Evolutionary conservation across 2,888 invertebrate genomes (phyloP).

Genomic region (Ophion ellenae): DNA sequence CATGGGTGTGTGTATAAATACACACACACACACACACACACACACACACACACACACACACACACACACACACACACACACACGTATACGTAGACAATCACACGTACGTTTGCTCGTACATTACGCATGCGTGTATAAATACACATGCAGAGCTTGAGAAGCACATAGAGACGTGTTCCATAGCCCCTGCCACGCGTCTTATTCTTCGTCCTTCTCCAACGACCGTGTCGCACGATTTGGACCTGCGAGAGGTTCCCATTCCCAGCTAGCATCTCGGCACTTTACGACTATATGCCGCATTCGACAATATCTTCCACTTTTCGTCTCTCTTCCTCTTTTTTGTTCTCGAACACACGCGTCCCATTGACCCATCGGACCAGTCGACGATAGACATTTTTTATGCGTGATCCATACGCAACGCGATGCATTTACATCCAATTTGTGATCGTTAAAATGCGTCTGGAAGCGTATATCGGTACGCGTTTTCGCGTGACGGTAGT

Average conservation of each 20-base stretch:
- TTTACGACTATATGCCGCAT: constrained; percentile 31
- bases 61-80: too few species aligned
- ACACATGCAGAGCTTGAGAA: background rate
- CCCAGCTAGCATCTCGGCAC: constrained; percentile 27
- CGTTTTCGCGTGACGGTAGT: too few species aligned
- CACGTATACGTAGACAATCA: too few species aligned
- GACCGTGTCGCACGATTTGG: background rate
- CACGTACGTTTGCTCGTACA: too few species aligned
- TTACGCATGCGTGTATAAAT: too few species aligned
- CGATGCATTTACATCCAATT: too few species aligned
- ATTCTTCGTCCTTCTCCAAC: constrained; percentile 32
- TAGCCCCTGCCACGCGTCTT: constrained; percentile 35
- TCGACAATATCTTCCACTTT: background rate
- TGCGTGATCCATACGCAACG: too few species aligned
- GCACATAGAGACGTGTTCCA: background rate
- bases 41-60: too few species aligned
- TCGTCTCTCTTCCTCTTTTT: background rate
- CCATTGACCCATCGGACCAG: background rate
- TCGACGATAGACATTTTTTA: background rate
- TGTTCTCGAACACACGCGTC: background rate
- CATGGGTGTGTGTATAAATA: too few species aligned
- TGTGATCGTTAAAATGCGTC: too few species aligned
- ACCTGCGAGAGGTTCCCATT: background rate
- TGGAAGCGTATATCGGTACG: too few species aligned
- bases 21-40: too few species aligned